Evolutionary conservation across 2,888 invertebrate species (phyloP), one percentile per base, ranked within the genome.

Genomic region (Diplazon laetatorius): DNA sequence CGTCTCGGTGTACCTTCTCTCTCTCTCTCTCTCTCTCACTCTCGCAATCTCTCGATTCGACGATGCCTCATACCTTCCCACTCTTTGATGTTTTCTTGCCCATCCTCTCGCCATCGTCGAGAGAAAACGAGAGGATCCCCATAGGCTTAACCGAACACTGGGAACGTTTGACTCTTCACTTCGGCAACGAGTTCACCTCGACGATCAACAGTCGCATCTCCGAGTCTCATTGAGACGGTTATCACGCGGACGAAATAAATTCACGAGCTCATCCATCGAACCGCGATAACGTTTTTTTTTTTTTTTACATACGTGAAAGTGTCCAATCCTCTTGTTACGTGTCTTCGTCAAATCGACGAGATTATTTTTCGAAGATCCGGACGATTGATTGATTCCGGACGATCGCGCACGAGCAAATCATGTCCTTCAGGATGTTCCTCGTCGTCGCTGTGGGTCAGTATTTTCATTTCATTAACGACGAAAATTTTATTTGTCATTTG

Each of bases 121-220:
- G n/a, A n/a, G n/a, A n/a, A n/a, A n/a, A n/a, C n/a, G n/a, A n/a
- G n/a, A n/a, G n/a, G n/a, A n/a, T n/a, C n/a, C n/a, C n/a, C n/a
- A n/a, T n/a, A n/a, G n/a, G n/a, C n/a, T n/a, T n/a, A n/a, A n/a
- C n/a, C n/a, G n/a, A n/a, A n/a, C n/a, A n/a, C n/a, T n/a, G n/a
- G n/a, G n/a, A n/a, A n/a, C n/a, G n/a, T n/a, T n/a, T n/a, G 39
- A 57, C 44, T 68, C 79, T 80, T 75, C 73, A 81, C 87, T 88
- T 86, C 86, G 84, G 74, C 82, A 75, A 80, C 82, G 66, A 83
- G 70, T 82, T 87, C 87, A 81, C 82, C 82, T 68, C 76, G 66
- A 75, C 76, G 76, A 76, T 80, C 84, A 85, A 2, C 88, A 87
- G 89, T 89, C 88, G 87, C 86, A 86, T 88, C 86, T 78, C 84